Conservation (phyloP, 2,888 invertebrate genomes). For the Hydriomena furcata region DNA sequence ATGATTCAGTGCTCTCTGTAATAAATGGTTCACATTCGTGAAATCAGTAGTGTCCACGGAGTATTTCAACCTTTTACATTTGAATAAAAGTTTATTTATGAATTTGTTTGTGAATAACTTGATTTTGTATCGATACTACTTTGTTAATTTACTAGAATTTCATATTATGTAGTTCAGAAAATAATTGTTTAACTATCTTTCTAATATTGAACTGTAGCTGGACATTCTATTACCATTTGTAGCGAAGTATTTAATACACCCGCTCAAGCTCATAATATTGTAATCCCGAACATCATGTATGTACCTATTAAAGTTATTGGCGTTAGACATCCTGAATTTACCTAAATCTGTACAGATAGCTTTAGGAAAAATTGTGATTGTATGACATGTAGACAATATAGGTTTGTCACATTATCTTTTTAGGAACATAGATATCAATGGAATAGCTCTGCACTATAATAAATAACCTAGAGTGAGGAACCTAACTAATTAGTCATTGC, state of each 20-base stretch:
- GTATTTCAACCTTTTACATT: conserved; percentile 77
- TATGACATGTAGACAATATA: conserved; percentile 84
- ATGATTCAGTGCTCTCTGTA: conserved; percentile 70
- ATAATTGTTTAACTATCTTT: conserved; percentile 61
- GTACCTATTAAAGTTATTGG: conserved; percentile 52
- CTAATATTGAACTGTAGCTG: conserved; percentile 46
- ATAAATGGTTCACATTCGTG: conserved; percentile 65
- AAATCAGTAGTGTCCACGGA: conserved; percentile 78
- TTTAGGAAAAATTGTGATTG: conserved; percentile 84
- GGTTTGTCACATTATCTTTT: conserved; percentile 79
- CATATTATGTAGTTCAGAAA: conserved; percentile 54
- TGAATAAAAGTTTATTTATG: conserved; percentile 80
- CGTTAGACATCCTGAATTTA: conserved; percentile 67
- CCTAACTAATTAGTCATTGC: conserved; percentile 66
- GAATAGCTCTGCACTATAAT: conserved; percentile 73
- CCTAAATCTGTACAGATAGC: conserved; percentile 80
- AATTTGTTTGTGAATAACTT: conserved; percentile 80
- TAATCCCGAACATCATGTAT: conserved; percentile 49
- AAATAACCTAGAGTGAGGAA: conserved; percentile 71
- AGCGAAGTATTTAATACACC: conserved; percentile 75
- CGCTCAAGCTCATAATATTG: conserved; percentile 55
- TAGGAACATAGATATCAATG: conserved; percentile 72
- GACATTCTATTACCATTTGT: conserved; percentile 49
- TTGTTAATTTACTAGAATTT: conserved; percentile 62
- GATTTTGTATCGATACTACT: conserved; percentile 68